phyloP scores from a whole-genome alignment of 2,888 invertebrate species.

The Polymixis flavicincta region DNA sequence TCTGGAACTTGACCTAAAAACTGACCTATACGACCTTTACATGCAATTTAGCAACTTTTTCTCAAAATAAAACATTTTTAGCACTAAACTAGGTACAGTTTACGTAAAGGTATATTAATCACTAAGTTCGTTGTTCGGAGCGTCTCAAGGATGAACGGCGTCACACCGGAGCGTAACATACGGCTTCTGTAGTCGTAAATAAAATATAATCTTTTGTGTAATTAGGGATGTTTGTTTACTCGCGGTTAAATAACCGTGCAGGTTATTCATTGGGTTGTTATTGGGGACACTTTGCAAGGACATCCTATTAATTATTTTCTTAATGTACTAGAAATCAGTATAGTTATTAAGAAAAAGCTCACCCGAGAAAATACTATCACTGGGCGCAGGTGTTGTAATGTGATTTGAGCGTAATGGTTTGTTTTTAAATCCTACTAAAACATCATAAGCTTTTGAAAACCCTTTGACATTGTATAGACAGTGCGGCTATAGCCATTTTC shows the following conservation, averaged over 20 bases:
- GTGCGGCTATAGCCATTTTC: not conserved
- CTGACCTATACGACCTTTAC: constrained; percentile 21
- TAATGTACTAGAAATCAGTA: not conserved
- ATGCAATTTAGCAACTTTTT: constrained; percentile 41
- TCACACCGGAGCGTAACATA: constrained; percentile 55
- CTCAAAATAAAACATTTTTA: constrained; percentile 47
- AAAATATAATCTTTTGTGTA: constrained; percentile 28
- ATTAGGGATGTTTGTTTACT: constrained; percentile 23
- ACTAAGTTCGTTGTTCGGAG: constrained; percentile 71
- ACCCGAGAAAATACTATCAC: not conserved
- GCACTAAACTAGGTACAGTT: constrained; percentile 34
- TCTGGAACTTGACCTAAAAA: constrained; percentile 28
- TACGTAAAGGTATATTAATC: constrained; percentile 45
- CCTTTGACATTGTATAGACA: not conserved
- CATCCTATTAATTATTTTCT: not conserved
- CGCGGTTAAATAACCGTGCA: not conserved
- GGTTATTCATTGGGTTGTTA: constrained; percentile 6
- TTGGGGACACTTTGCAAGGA: not conserved
- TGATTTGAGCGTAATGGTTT: not conserved
- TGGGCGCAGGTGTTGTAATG: not conserved
- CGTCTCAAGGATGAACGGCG: constrained; percentile 70
- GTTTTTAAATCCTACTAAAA: constrained; percentile 1
- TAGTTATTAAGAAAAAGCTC: not conserved
- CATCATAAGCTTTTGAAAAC: not conserved
- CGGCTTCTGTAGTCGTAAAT: constrained; percentile 39